phyloP scores from a whole-genome alignment of 2,113 vertebrate species.

The Cisticola juncidis region DNA sequence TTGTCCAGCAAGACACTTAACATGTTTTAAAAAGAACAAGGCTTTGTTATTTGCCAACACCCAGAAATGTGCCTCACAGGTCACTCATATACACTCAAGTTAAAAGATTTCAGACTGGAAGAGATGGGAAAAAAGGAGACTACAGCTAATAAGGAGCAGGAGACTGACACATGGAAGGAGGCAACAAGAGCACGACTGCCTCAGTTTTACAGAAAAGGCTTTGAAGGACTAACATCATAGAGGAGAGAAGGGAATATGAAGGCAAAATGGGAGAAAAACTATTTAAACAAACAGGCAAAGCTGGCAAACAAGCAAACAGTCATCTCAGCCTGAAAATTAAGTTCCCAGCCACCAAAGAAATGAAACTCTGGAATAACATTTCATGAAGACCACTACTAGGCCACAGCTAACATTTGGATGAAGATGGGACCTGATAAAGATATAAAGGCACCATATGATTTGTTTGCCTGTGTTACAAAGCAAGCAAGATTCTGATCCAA shows the following conservation, averaged over 20 bases:
- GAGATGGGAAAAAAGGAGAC: background rate
- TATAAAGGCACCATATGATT: background rate
- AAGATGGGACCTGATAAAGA: background rate
- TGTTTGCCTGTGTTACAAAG: background rate
- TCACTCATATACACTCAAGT: background rate
- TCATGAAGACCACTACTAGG: background rate
- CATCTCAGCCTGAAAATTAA: background rate
- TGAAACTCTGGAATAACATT: background rate
- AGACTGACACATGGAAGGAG: background rate
- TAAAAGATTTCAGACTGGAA: background rate
- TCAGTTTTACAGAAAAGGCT: background rate
- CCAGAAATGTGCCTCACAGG: background rate
- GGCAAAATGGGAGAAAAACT: background rate
- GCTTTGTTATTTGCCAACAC: background rate
- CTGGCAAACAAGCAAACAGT: background rate
- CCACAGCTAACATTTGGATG: background rate
- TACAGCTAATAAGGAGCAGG: background rate
- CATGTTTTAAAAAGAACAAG: background rate
- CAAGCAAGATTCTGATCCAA: background rate
- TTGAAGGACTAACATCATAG: background rate
- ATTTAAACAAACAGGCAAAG: background rate
- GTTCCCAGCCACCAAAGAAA: background rate
- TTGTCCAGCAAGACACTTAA: background rate
- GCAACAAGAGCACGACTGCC: background rate
- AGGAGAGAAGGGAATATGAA: background rate